Evolutionary conservation across 1,140 invertebrate genomes (phyloP).

Genomic region (Formica selysi): DNA sequence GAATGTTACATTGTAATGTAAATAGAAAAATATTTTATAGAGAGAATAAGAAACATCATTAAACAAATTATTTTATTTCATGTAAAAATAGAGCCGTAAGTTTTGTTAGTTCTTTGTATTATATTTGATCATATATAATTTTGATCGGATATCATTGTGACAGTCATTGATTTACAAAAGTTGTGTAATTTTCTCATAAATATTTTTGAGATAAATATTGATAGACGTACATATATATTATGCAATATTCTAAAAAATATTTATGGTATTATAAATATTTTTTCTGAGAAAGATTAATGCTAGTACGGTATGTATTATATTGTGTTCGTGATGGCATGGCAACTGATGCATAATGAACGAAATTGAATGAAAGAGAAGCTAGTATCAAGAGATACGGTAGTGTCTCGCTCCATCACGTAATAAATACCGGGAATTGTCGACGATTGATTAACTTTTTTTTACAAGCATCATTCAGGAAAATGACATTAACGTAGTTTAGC

Average conservation of each 20-base stretch:
- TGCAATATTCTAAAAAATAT: background rate
- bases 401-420: background rate
- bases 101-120: background rate
- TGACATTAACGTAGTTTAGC: background rate
- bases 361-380: constrained; percentile 2
- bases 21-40: background rate
- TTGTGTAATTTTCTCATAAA: background rate
- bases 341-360: background rate
- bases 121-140: background rate
- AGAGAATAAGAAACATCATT: background rate
- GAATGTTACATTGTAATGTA: background rate
- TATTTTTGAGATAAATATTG: background rate
- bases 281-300: background rate
- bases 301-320: background rate
- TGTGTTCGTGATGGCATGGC: background rate
- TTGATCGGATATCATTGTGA: background rate
- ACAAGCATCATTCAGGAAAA: background rate
- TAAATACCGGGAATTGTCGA: background rate
- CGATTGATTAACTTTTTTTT: constrained; percentile 10
- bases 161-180: background rate
- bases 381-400: background rate
- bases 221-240: background rate
- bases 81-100: background rate
- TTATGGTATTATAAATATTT: background rate
- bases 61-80: background rate